Conservation (phyloP, 1,140 invertebrate species). For the Ceratitis capitata region DNA sequence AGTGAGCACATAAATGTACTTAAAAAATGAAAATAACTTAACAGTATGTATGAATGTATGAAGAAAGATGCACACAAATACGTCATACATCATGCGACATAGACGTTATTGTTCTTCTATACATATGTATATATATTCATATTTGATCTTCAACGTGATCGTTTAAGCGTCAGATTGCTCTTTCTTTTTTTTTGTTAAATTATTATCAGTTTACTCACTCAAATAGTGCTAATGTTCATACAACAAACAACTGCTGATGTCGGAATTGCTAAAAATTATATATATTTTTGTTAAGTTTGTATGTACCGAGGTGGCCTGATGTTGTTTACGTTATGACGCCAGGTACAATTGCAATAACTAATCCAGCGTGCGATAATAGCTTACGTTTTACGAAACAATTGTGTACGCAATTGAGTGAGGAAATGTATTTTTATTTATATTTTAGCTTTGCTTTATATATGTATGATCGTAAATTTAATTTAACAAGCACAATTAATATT, state of each 20-base stretch:
- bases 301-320: neutral
- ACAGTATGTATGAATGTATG: neutral
- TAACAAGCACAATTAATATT: too few relatives aligned
- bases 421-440: neutral
- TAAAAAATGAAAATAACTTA: too few relatives aligned
- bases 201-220: too few relatives aligned
- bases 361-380: neutral
- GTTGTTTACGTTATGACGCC: constrained; percentile 14
- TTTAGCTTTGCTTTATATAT: too few relatives aligned
- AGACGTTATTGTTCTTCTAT: neutral
- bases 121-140: too few relatives aligned
- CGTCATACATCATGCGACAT: neutral
- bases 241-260: too few relatives aligned
- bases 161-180: neutral
- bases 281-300: neutral
- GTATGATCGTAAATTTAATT: too few relatives aligned
- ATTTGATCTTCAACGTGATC: neutral
- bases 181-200: neutral
- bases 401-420: neutral
- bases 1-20: too few relatives aligned
- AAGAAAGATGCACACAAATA: neutral
- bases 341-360: neutral
- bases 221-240: too few relatives aligned
- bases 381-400: neutral
- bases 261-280: too few relatives aligned